phyloP scores from a whole-genome alignment of 2,888 invertebrate genomes.

The Cotesia congregata region DNA sequence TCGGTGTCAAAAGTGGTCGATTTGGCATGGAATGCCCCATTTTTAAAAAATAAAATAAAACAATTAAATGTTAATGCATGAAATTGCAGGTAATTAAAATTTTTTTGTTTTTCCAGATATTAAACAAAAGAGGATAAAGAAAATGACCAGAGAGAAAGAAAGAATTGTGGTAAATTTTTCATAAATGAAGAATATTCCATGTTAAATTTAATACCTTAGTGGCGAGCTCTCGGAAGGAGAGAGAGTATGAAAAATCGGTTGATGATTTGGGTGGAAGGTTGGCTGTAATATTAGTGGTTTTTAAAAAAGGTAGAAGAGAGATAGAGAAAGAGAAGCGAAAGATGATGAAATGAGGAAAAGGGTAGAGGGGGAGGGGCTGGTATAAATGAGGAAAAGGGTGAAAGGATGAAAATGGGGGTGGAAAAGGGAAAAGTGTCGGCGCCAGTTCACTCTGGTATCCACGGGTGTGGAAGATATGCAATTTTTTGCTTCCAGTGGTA shows the following conservation, averaged over 20 bases:
- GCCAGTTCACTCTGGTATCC: constrained; percentile 45
- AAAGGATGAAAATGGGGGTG: not conserved
- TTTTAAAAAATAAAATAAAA: no score
- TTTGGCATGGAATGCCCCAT: no score
- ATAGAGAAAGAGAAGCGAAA: not conserved
- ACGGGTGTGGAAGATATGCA: constrained; percentile 35
- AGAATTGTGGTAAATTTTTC: constrained; percentile 7
- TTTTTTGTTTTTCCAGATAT: not conserved
- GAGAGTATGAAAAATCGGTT: constrained; percentile 32
- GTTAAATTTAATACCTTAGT: not conserved
- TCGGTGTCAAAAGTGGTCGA: no score
- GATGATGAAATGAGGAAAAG: not conserved
- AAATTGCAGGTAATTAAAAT: constrained; percentile 13
- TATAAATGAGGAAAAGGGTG: not conserved
- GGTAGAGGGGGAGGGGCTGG: not conserved
- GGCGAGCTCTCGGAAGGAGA: not conserved
- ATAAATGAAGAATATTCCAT: constrained; percentile 4
- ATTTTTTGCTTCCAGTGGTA: constrained; percentile 30
- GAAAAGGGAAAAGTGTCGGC: constrained; percentile 42
- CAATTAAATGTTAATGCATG: no score
- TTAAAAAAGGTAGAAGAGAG: constrained; percentile 6
- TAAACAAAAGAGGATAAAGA: constrained; percentile 1
- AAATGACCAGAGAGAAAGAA: not conserved
- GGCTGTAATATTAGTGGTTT: not conserved
- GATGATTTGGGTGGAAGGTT: constrained; percentile 40